Evolutionary conservation across 2,797 vertebrate species (phyloP).

Genomic region (Cryptoblepharus egeriae): DNA sequence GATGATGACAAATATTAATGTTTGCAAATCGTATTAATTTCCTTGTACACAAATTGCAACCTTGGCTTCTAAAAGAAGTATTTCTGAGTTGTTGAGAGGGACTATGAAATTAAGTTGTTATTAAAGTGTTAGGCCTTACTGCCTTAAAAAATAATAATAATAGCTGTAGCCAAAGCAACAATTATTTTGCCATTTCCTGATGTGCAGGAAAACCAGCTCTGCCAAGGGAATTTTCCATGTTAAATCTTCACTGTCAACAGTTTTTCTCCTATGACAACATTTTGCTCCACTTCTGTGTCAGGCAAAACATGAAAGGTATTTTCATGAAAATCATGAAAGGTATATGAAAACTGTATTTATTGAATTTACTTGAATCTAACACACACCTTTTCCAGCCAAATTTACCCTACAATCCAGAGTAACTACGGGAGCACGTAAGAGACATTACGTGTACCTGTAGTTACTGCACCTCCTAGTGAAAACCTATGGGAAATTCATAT

Average conservation of each 20-base stretch:
- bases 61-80: conserved; percentile 56
- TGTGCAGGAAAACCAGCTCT: conserved; percentile 15
- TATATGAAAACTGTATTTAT: neutral
- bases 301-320: too few species aligned
- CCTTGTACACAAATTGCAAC: conserved; percentile 52
- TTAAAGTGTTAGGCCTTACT: conserved; percentile 53
- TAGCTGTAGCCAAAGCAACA: conserved; percentile 18
- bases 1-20: neutral
- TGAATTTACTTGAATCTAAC: too few species aligned
- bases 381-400: too few species aligned
- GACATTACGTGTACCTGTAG: too few species aligned
- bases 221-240: conserved; percentile 8
- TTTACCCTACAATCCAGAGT: too few species aligned
- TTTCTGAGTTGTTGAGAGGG: conserved; percentile 51
- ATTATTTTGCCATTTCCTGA: conserved; percentile 23
- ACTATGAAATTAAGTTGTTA: conserved; percentile 54
- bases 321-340: too few species aligned
- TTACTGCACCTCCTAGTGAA: too few species aligned
- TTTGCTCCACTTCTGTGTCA: neutral
- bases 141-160: neutral
- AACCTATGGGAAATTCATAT: too few species aligned
- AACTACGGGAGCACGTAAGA: too few species aligned
- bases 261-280: neutral
- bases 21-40: conserved; percentile 26
- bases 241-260: neutral